A percentile compares a stretch with the other conserved stretches of the same genome.
Evolutionary conservation across 2,113 vertebrate genomes (phyloP).

Genomic region (Erpornis zantholeuca): DNA sequence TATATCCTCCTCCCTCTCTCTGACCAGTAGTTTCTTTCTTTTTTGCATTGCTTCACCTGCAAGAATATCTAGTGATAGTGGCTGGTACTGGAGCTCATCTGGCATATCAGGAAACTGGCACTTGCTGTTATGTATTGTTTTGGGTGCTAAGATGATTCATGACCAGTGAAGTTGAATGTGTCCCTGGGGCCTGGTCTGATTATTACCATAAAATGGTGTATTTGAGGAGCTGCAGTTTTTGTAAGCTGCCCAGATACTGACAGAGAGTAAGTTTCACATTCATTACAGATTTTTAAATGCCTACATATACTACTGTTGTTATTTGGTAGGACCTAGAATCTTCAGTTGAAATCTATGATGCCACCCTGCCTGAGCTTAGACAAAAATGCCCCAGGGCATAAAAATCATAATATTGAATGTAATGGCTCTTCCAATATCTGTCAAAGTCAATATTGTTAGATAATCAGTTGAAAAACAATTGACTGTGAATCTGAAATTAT

Average conservation of each 20-base stretch:
- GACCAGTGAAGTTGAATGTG: neutral
- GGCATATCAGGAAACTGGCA: neutral
- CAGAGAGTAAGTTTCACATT: neutral
- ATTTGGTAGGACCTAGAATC: neutral
- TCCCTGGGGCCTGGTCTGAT: neutral
- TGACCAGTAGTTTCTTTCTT: neutral
- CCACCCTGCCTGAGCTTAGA: neutral
- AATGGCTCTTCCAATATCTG: neutral
- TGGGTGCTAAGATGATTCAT: neutral
- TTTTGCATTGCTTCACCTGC: neutral
- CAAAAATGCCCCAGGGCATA: neutral
- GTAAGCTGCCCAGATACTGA: neutral
- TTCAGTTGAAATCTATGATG: neutral
- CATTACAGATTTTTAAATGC: neutral
- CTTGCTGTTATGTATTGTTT: neutral
- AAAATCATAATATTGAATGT: neutral
- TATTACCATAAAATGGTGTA: neutral
- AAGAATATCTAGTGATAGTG: neutral
- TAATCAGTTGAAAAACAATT: neutral
- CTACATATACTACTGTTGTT: neutral
- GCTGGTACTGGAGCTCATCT: neutral
- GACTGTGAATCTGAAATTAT: neutral
- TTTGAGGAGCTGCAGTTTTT: constrained; percentile 2
- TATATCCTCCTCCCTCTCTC: neutral
- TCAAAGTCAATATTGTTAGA: neutral